These are phyloP conservation scores for Octopus sinensis DNA, from an alignment of 1,140 invertebrate species.

Conservation along the genomic window DNA sequence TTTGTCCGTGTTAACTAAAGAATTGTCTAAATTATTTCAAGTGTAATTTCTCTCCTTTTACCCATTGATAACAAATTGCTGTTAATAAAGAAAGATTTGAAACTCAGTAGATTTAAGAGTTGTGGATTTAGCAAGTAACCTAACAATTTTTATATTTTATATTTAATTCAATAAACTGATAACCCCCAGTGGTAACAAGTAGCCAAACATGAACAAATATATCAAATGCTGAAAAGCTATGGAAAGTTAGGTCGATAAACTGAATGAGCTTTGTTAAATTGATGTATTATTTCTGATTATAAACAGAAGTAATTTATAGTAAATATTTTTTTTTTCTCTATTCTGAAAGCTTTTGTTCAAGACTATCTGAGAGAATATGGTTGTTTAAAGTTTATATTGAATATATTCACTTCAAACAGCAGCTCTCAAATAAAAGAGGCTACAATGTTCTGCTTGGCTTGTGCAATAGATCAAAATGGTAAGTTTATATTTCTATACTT, in stretches of 20 bases:
- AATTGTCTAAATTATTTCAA: no score
- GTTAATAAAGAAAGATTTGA: no score
- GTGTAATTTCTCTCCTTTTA: no score
- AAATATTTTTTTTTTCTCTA: background rate
- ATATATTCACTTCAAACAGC: background rate
- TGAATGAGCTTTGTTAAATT: background rate
- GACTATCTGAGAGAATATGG: background rate
- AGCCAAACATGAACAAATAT: background rate
- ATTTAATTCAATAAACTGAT: background rate
- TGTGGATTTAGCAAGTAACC: no score
- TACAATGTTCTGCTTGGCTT: background rate
- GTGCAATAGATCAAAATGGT: constrained; percentile 2
- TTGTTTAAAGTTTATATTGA: background rate
- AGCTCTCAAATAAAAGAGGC: background rate
- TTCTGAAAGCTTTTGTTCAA: background rate
- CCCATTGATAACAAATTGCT: no score
- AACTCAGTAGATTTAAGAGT: no score
- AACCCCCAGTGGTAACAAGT: background rate
- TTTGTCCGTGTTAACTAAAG: no score
- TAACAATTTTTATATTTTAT: background rate
- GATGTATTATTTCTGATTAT: background rate
- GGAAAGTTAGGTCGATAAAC: background rate
- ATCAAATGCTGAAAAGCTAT: background rate
- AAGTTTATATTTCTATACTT: background rate
- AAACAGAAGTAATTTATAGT: background rate